Evolutionary conservation across 2,888 invertebrate species (phyloP).

Genomic region (Cheilosia impressa): DNA sequence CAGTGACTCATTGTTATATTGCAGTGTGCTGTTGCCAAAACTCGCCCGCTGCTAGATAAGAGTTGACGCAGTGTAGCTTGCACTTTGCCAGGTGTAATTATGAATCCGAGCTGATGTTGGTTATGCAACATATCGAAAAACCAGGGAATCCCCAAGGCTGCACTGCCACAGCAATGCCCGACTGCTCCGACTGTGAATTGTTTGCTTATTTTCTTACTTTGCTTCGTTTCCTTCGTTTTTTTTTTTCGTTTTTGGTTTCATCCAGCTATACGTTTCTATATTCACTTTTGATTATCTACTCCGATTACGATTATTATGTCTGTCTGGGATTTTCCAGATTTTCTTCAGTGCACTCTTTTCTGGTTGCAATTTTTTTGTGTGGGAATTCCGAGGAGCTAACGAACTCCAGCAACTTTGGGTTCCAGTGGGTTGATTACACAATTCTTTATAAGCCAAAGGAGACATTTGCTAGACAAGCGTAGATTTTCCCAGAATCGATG

Average conservation of each 20-base stretch:
- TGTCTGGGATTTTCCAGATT: slow-evolving; percentile 65
- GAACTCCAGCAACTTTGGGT: slow-evolving; percentile 26
- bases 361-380: slow-evolving; percentile 8
- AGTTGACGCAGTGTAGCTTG: not conserved
- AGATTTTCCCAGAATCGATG: slow-evolving; percentile 62
- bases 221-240: slow-evolving; percentile 16
- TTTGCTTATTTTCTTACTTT: slow-evolving; percentile 5
- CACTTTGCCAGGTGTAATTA: slow-evolving; percentile 22
- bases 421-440: slow-evolving; percentile 29
- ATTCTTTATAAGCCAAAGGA: not conserved
- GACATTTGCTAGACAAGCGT: slow-evolving; percentile 9
- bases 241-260: not conserved
- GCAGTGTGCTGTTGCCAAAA: slow-evolving; percentile 2
- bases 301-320: slow-evolving; percentile 1
- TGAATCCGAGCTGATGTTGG: slow-evolving; percentile 33
- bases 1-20: slow-evolving; percentile 9
- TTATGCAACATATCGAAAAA: slow-evolving; percentile 45
- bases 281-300: slow-evolving; percentile 17
- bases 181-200: not conserved
- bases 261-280: not conserved
- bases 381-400: slow-evolving; percentile 36
- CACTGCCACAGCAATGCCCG: not conserved
- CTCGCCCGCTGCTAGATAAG: not conserved
- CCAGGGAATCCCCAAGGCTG: slow-evolving; percentile 71
- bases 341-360: slow-evolving; percentile 41